Conservation (phyloP, 2,113 vertebrate genomes). For the Eurystomus gularis region DNA sequence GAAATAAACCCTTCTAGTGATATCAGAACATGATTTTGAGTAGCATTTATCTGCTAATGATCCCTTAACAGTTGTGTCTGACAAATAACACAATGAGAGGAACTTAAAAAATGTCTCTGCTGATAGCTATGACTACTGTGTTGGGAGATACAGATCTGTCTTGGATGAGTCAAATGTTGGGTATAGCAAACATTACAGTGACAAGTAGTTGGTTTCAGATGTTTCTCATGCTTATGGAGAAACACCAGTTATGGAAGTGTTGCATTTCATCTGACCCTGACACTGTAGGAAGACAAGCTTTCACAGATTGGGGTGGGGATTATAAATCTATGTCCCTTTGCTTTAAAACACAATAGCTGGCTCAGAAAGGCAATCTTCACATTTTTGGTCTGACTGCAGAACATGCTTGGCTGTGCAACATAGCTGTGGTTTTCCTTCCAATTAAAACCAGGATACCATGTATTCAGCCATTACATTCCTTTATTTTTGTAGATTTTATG, state of each 20-base stretch:
- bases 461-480: slow-evolving; percentile 16
- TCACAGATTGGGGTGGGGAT: not conserved
- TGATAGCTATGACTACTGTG: not conserved
- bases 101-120: slow-evolving; percentile 16
- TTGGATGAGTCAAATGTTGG: not conserved
- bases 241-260: slow-evolving; percentile 62
- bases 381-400: slow-evolving; percentile 48
- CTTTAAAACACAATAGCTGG: slow-evolving; percentile 58
- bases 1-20: not conserved
- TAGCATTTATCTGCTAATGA: not conserved
- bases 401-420: not conserved
- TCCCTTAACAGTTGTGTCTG: not conserved
- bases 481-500: slow-evolving; percentile 20
- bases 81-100: not conserved
- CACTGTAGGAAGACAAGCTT: not conserved
- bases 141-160: slow-evolving; percentile 30
- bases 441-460: slow-evolving; percentile 43
- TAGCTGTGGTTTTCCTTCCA: slow-evolving; percentile 47
- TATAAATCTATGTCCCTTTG: not conserved
- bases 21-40: not conserved
- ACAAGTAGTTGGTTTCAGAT: not conserved
- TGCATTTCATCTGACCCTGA: not conserved
- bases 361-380: slow-evolving; percentile 1
- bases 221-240: not conserved
- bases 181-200: not conserved